Percentiles rank a stretch among this genome's conserved stretches.
Evolutionary conservation across 2,797 vertebrate genomes (phyloP).

Genomic region (Huso huso): DNA sequence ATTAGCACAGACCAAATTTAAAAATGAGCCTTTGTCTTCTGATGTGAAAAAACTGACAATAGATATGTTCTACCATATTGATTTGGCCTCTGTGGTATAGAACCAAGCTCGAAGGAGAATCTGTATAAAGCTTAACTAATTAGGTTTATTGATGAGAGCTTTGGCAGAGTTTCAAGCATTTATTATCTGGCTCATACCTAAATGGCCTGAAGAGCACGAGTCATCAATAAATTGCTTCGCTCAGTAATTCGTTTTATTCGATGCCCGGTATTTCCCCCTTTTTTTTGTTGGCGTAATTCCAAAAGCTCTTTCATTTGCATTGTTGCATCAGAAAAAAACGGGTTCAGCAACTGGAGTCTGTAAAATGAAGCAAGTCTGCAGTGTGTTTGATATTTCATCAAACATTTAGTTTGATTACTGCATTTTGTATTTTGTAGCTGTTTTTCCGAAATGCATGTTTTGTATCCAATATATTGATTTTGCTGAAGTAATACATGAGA

Average conservation of each 20-base stretch:
- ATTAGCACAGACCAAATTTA: background rate
- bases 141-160: conserved; percentile 6
- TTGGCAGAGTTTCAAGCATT: conserved; percentile 8
- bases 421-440: no score
- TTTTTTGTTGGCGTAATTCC: background rate
- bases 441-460: no score
- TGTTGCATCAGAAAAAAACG: background rate
- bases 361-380: no score
- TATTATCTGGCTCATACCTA: conserved; percentile 5
- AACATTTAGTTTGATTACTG: no score
- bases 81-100: conserved; percentile 5
- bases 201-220: conserved; percentile 4
- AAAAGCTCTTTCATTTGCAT: conserved; percentile 1
- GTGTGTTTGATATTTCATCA: no score
- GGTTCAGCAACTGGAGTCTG: background rate
- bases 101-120: conserved; percentile 1
- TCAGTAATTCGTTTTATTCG: conserved; percentile 3
- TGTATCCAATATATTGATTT: no score
- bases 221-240: conserved; percentile 6
- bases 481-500: no score
- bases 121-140: conserved; percentile 8
- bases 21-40: background rate
- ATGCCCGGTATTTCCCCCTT: background rate
- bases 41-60: conserved; percentile 1
- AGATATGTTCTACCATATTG: background rate